Evolutionary conservation across 2,888 invertebrate species (phyloP).

Genomic region (Xanthia icteritia): DNA sequence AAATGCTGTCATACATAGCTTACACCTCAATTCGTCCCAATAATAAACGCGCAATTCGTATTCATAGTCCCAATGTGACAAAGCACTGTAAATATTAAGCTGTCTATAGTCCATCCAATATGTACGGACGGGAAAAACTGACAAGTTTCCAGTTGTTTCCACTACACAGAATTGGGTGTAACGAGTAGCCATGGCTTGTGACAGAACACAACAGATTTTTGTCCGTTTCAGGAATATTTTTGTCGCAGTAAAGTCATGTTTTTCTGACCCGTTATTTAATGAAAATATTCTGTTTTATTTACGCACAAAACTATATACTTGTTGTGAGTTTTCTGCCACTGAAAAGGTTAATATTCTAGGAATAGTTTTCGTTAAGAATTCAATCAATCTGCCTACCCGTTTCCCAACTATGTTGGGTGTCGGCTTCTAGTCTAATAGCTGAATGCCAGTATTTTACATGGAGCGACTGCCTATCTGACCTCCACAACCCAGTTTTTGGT

Average conservation of each 20-base stretch:
- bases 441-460: no score
- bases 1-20: neutral
- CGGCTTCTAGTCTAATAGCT: no score
- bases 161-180: slow-evolving; percentile 27
- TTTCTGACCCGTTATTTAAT: neutral
- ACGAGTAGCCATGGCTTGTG: slow-evolving; percentile 35
- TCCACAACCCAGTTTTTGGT: no score
- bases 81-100: slow-evolving; percentile 45
- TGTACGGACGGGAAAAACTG: slow-evolving; percentile 37
- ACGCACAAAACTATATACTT: no score
- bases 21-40: neutral
- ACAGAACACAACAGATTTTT: slow-evolving; percentile 19
- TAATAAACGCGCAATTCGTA: slow-evolving; percentile 7
- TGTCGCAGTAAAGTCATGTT: neutral
- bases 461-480: no score
- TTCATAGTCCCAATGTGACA: slow-evolving; percentile 37
- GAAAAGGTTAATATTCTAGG: no score
- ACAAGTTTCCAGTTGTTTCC: slow-evolving; percentile 25
- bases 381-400: no score
- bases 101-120: slow-evolving; percentile 42
- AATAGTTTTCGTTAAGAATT: neutral
- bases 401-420: no score
- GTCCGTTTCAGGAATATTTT: neutral
- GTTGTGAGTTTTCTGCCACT: neutral
- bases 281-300: neutral